phyloP scores from a whole-genome alignment of 2,797 vertebrate genomes.

The Oryzias sinensis region DNA sequence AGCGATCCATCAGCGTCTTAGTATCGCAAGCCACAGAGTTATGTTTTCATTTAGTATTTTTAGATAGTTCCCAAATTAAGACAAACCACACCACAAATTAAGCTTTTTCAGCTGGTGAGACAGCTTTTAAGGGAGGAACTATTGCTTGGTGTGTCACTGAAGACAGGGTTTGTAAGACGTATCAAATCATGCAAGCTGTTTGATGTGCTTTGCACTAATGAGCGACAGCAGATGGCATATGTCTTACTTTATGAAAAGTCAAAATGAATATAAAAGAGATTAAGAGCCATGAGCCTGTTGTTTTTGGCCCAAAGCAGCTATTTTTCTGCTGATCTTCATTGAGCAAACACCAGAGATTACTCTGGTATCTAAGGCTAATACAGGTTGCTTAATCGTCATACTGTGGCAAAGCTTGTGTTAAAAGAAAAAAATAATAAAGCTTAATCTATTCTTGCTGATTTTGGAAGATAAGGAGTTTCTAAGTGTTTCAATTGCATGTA shows the following conservation, averaged over 20 bases:
- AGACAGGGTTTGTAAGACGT: conserved; percentile 49
- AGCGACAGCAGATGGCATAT: conserved; percentile 23
- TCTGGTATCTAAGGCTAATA: conserved; percentile 55
- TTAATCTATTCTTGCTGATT: conserved; percentile 74
- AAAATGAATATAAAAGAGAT: conserved; percentile 30
- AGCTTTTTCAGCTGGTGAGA: conserved; percentile 24
- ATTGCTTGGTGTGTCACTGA: conserved; percentile 12
- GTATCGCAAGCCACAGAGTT: conserved; percentile 18
- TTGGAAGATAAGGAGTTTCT: conserved; percentile 77
- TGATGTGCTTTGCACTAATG: conserved; percentile 31
- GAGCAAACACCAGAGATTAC: conserved; percentile 16
- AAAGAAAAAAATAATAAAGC: conserved; percentile 56
- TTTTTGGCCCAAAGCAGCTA: conserved; percentile 18
- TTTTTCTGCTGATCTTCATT: conserved; percentile 14
- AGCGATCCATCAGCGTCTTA: conserved; percentile 40
- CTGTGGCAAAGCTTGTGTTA: conserved; percentile 71
- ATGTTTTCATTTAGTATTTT: conserved; percentile 38
- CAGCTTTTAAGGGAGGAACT: conserved; percentile 51
- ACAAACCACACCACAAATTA: conserved; percentile 30
- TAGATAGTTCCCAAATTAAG: conserved; percentile 28
- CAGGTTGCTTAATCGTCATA: conserved; percentile 82
- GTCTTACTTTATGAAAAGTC: conserved; percentile 27
- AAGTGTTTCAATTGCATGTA: conserved; percentile 84
- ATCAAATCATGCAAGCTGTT: conserved; percentile 19
- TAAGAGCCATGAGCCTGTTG: conserved; percentile 17